phyloP scores from a whole-genome alignment of 1,140 invertebrate genomes.

The Aphaenogaster floridana region DNA sequence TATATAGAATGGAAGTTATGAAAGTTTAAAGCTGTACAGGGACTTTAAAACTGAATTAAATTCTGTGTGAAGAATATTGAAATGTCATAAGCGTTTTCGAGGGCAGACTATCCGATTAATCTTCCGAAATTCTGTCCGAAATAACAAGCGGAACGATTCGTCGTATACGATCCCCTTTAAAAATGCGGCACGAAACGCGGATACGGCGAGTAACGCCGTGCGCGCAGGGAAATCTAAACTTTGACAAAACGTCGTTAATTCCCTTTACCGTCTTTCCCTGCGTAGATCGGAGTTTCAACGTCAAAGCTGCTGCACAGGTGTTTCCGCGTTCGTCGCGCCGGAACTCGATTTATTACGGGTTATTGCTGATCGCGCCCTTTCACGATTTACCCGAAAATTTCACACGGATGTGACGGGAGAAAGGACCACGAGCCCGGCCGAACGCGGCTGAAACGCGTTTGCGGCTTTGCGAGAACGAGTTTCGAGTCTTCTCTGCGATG shows the following conservation, averaged over 20 bases:
- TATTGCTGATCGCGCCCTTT: conserved; percentile 44
- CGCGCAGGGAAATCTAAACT: conserved; percentile 47
- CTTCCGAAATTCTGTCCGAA: background rate
- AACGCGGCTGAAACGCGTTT: conserved; percentile 31
- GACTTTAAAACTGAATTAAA: background rate
- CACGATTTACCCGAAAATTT: conserved; percentile 53
- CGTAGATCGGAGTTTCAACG: conserved; percentile 1
- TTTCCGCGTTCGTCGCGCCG: conserved; percentile 7
- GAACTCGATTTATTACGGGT: conserved; percentile 55
- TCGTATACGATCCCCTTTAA: conserved; percentile 51
- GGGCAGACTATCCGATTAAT: background rate
- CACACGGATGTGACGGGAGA: conserved; percentile 46
- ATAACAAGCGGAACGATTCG: background rate
- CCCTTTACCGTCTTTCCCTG: conserved; percentile 32
- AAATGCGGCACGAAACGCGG: conserved; percentile 43
- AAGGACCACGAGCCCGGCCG: conserved; percentile 31
- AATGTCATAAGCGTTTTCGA: background rate
- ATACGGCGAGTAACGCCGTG: background rate
- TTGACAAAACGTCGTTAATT: conserved; percentile 56
- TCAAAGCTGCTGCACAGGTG: conserved; percentile 12
- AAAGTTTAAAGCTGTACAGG: background rate
- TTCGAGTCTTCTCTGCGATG: conserved; percentile 45
- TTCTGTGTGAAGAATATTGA: background rate
- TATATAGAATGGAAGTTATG: background rate
- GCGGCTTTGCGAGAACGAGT: conserved; percentile 53